A percentile compares a stretch with the other conserved stretches of the same genome.
phyloP scores from a whole-genome alignment of 2,888 invertebrate genomes.

The Kryphioiulus occultus region DNA sequence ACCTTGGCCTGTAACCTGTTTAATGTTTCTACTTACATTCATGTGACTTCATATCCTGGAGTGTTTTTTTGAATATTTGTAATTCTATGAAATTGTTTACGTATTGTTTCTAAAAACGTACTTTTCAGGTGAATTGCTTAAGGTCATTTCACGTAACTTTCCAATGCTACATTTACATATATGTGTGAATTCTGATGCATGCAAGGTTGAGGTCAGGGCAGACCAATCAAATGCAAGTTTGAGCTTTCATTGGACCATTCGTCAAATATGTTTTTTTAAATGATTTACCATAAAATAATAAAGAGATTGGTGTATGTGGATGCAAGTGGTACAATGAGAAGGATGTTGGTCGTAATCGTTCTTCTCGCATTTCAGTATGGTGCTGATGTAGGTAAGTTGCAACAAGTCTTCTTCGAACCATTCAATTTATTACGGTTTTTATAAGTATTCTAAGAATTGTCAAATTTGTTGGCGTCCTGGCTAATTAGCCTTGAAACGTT shows the following conservation, averaged over 20 bases:
- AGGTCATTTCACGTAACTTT: not conserved
- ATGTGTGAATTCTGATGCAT: not conserved
- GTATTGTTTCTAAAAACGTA: not conserved
- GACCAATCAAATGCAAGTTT: not conserved
- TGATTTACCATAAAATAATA: not conserved
- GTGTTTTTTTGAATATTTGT: not conserved
- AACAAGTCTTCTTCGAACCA: not conserved
- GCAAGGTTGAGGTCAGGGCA: constrained; percentile 5
- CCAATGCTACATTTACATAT: not conserved
- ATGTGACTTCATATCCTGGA: not conserved
- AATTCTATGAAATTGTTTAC: not conserved
- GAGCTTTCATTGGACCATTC: not conserved
- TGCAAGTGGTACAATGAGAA: not conserved
- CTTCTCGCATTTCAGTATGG: not conserved
- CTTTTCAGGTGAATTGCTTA: not conserved
- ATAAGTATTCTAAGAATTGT: not conserved
- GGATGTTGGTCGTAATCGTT: not conserved
- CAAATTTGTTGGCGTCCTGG: not conserved
- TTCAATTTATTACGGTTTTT: not conserved
- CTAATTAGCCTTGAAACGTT: not conserved
- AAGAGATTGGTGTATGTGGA: not conserved
- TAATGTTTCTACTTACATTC: not conserved
- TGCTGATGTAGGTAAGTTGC: not conserved
- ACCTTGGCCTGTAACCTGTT: not conserved
- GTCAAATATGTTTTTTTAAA: not conserved